These are phyloP conservation scores for Centropus bengalensis DNA, from an alignment of 2,113 vertebrate species.

Conservation along the genomic window DNA sequence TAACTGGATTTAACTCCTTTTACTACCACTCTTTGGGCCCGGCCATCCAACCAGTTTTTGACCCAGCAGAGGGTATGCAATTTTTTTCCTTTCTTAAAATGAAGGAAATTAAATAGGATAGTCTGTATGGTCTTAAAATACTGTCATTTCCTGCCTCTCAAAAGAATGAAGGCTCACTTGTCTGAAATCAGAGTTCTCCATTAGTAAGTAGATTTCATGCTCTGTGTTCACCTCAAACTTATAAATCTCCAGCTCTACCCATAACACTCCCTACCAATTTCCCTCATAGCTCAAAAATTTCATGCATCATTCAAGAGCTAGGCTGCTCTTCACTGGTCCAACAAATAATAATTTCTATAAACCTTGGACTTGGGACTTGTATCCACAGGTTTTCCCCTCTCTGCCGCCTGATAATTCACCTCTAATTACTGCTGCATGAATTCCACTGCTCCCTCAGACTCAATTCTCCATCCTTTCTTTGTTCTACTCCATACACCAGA, in stretches of 20 bases:
- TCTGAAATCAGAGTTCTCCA: background rate
- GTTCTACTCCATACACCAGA: background rate
- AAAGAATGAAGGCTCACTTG: background rate
- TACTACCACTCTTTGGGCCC: too few species aligned
- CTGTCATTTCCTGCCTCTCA: background rate
- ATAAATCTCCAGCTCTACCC: background rate
- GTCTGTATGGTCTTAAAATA: background rate
- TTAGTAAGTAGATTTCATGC: constrained; percentile 4
- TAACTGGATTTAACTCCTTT: too few species aligned
- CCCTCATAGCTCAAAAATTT: constrained; percentile 28
- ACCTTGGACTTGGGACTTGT: constrained; percentile 12
- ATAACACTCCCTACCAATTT: background rate
- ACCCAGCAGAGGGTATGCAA: too few species aligned
- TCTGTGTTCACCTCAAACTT: background rate
- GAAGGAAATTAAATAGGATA: background rate
- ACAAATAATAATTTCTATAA: constrained; percentile 45
- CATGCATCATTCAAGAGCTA: constrained; percentile 21
- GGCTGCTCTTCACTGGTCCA: background rate
- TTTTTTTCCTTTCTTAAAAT: background rate
- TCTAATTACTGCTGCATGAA: constrained; percentile 40
- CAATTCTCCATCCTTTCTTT: background rate
- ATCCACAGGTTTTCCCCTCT: constrained; percentile 19
- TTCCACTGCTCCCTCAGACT: background rate
- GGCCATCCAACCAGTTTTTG: too few species aligned
- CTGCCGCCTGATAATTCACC: constrained; percentile 24